phyloP scores from a whole-genome alignment of 2,113 vertebrate species.

The Mastomys coucha region DNA sequence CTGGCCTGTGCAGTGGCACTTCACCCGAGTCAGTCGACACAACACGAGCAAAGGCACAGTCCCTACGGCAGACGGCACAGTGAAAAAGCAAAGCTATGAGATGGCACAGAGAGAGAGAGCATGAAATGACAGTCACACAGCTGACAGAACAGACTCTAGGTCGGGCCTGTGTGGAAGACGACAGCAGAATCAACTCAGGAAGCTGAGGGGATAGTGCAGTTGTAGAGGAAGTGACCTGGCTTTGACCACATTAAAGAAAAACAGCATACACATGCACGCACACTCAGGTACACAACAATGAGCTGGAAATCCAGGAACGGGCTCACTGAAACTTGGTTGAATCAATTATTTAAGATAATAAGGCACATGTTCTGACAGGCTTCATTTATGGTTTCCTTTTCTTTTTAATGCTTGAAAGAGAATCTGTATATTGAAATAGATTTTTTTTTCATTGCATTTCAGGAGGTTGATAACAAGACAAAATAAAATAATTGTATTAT shows the following conservation, averaged over 20 bases:
- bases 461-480: conserved; percentile 42
- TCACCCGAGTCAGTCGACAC: neutral
- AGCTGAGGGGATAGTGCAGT: neutral
- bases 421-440: conserved; percentile 36
- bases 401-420: conserved; percentile 1
- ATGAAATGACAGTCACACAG: neutral
- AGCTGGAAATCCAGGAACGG: neutral
- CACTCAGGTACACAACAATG: neutral
- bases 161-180: neutral
- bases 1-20: neutral
- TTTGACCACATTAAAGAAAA: too few species aligned
- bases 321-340: neutral
- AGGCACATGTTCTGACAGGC: neutral
- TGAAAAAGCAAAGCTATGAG: too few species aligned
- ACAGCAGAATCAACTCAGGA: neutral
- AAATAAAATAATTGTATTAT: conserved; percentile 64
- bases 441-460: conserved; percentile 41
- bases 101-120: neutral
- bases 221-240: neutral
- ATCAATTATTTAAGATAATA: conserved; percentile 12
- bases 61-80: neutral
- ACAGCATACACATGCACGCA: neutral
- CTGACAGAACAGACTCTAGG: neutral
- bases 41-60: neutral
- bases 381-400: neutral